These are phyloP conservation scores for Serripes groenlandicus DNA, from an alignment of 2,888 invertebrate genomes.

Conservation along the genomic window DNA sequence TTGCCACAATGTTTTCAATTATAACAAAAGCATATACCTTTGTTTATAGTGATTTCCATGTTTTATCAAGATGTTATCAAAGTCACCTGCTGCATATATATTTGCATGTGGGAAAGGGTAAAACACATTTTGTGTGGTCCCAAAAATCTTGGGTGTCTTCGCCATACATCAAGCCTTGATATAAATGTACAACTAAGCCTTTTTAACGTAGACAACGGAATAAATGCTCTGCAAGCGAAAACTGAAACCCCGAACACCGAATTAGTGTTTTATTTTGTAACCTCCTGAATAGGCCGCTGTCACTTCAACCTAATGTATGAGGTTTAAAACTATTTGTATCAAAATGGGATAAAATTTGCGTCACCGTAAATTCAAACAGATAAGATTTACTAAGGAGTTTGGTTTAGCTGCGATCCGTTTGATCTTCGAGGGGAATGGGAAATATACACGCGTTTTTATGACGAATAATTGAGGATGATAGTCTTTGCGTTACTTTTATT, in stretches of 20 bases:
- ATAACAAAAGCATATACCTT: too few species aligned
- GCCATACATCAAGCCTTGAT: constrained; percentile 13
- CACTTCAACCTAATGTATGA: constrained; percentile 21
- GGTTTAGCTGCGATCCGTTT: constrained; percentile 14
- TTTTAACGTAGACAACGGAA: neutral
- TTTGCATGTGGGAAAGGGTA: too few species aligned
- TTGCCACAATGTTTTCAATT: too few species aligned
- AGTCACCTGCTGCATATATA: too few species aligned
- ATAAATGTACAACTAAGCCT: constrained; percentile 6
- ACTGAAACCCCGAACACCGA: constrained; percentile 20
- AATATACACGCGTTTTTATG: constrained; percentile 30
- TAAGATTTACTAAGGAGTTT: constrained; percentile 27
- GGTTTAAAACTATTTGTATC: constrained; percentile 22
- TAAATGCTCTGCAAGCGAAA: constrained; percentile 17
- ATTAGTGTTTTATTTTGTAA: constrained; percentile 31
- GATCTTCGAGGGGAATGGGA: constrained; percentile 26
- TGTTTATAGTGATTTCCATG: too few species aligned
- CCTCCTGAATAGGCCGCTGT: constrained; percentile 9
- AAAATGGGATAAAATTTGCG: constrained; percentile 25
- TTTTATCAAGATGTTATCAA: too few species aligned
- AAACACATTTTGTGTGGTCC: constrained; percentile 27
- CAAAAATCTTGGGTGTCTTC: constrained; percentile 14
- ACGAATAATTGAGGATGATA: constrained; percentile 1
- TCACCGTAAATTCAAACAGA: constrained; percentile 23
- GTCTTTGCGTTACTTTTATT: constrained; percentile 7